Percentiles rank a stretch among this genome's conserved stretches.
Evolutionary conservation across 2,113 vertebrate species (phyloP).

Genomic region (Stomatorhinus ivindoensis): DNA sequence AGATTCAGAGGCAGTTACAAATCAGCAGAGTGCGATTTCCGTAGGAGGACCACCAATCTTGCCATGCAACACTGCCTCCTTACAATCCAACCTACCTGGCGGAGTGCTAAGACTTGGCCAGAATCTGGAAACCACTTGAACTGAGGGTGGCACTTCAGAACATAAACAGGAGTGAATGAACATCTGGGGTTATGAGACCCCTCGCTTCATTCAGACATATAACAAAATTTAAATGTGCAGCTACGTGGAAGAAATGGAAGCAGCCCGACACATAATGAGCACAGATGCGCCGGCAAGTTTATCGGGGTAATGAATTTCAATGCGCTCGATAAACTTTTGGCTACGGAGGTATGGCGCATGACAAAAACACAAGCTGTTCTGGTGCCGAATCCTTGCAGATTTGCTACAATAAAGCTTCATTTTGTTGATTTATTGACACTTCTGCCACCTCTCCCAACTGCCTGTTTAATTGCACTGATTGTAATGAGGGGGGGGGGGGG

Average conservation of each 20-base stretch:
- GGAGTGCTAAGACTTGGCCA: not conserved
- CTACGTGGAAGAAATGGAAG: not conserved
- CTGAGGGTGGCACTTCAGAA: not conserved
- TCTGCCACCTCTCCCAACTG: not conserved
- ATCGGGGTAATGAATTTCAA: conserved; percentile 1
- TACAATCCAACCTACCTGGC: not conserved
- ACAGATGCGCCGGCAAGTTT: not conserved
- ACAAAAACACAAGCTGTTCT: not conserved
- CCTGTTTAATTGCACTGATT: not conserved
- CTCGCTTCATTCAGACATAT: not conserved
- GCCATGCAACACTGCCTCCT: not conserved
- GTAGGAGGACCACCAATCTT: not conserved
- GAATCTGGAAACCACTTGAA: not conserved
- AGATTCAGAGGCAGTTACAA: not conserved
- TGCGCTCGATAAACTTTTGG: not conserved
- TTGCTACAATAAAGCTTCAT: not conserved
- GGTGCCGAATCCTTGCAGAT: not conserved
- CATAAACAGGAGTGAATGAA: not conserved
- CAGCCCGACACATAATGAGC: not conserved
- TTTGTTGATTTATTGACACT: not conserved
- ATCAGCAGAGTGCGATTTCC: not conserved
- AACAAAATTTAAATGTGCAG: not conserved
- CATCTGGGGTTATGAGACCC: not conserved
- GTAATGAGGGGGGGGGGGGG: not conserved
- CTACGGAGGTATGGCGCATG: not conserved